Evolutionary conservation across 2,113 vertebrate genomes (phyloP), one percentile per base, ranked within the genome.

Genomic region (Columba janthina): DNA sequence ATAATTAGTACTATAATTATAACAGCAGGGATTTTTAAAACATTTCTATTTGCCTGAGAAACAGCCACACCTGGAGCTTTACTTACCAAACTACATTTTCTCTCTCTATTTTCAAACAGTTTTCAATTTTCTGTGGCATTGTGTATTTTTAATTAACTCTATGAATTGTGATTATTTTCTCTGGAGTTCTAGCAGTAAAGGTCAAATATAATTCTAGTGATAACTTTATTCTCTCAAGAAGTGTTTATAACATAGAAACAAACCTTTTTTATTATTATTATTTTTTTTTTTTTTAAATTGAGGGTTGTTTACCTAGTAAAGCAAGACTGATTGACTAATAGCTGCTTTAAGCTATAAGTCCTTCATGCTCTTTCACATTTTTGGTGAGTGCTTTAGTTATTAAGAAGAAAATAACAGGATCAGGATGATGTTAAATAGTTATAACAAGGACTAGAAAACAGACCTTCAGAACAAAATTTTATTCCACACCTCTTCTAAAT

Each of bases 71-170:
- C n/a, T 96, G 85, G 46, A 38, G 53, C 62, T 89, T 70, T 89
- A 46, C 22, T 89, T 91, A 29, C 9, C 20, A 54, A 61, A 65
- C 40, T 57, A 83, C 62, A 14, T 17, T 38, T 84, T 66, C 15
- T 57, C 8, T 82, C 15, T 88, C 46, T 53, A 66, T 78, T 93
- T 91, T 94, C 51, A 93, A 81, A 81, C 32, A 89, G 25, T 85
- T 95, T 94, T 87, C 21, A 79, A 34, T 81, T 94, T 94, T 89
- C 65, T 91, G 9, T 58, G 66, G 15, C 32, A 70, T 56, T 85
- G 32, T 77, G 60, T 22, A 48, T 79, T 94, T 95, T 95, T 92
- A 95, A 96, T 95, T 92, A 94, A 85, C 74, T 50, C 5, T 73
- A 36, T 69, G 82, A 93, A 57, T 31, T 85, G 8, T 48, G 70